Base-by-base conservation (phyloP, 2,797 vertebrate species). In the Nothura maculosa region DNA sequence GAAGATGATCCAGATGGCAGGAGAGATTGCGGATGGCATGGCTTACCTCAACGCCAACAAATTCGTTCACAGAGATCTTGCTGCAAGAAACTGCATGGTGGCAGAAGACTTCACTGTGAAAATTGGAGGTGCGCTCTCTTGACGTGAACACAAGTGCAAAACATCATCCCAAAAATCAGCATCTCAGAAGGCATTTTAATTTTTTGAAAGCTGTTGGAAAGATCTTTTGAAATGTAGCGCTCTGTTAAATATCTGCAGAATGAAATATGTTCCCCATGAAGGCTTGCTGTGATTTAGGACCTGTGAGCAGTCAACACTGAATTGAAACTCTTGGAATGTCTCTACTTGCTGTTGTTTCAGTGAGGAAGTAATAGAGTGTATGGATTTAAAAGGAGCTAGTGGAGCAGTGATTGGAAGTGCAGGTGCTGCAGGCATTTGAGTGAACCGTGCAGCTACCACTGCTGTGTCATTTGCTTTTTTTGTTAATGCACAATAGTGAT, bases 1-100 rank as follows among this genome's bases (percentile, higher is more conserved):
- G 97, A 99, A 99, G 98, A 99, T 99, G 99, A 99, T 99, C 96
- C 99, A 99, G 98, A 99, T 99, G 99, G 98, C 99, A 0, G 99
- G 99, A 4, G 99, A 99, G 97, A 99, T 99, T 30, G 99, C 99
- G 0, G 99, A 99, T 0, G 99, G 99, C 95, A 99, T 99, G 99
- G 98, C 99, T 1, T 99, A 99, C 97, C 99, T 99, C 95, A 99
- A 99, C 1, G 99, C 99, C 98, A 99, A 99, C 98, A 99, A 99
- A 97, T 99, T 99, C 54, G 99, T 99, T 92, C 99, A 99, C 97
- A 98, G 99, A 96, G 99, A 99, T 95, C 98, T 99, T 27, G 99
- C 99, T 12, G 99, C 99, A 32, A 98, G 99, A 78, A 99, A 99
- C 98, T 99, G 99, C 98, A 99, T 99, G 99, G 99, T 99, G 88